Conservation (phyloP, 2,113 vertebrate species). For the Ctenodactylus gundi region DNA sequence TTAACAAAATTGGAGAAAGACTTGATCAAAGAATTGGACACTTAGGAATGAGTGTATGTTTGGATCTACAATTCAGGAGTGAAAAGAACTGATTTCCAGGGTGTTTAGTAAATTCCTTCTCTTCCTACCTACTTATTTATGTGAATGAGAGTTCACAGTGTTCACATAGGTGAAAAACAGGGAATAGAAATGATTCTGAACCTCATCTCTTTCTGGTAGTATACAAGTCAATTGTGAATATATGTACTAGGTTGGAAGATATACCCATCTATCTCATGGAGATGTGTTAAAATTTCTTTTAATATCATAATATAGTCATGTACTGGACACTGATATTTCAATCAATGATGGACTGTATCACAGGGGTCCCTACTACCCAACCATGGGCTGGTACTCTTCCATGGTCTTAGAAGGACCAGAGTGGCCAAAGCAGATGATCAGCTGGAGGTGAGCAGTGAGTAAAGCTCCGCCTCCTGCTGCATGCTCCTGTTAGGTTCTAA, state of each 20-base stretch:
- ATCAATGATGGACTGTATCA: too few species aligned
- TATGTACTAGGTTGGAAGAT: not conserved
- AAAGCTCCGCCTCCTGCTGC: too few species aligned
- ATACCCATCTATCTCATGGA: not conserved
- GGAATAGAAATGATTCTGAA: not conserved
- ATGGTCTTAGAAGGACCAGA: too few species aligned
- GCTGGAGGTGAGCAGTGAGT: too few species aligned
- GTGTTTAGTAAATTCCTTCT: not conserved
- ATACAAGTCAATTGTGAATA: not conserved
- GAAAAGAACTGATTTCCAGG: not conserved
- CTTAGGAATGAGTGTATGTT: not conserved
- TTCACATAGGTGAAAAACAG: not conserved
- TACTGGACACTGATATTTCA: too few species aligned
- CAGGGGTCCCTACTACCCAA: too few species aligned
- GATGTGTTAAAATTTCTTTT: not conserved
- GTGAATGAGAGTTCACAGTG: not conserved
- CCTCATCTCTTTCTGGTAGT: not conserved
- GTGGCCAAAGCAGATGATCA: too few species aligned
- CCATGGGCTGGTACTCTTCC: too few species aligned
- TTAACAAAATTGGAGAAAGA: not conserved
- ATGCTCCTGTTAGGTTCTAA: too few species aligned
- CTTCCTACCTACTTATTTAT: not conserved
- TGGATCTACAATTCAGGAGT: not conserved
- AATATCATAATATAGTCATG: not conserved
- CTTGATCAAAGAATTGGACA: not conserved